Evolutionary conservation across 1,140 invertebrate genomes (phyloP).

Genomic region (Glossosoma conforme): DNA sequence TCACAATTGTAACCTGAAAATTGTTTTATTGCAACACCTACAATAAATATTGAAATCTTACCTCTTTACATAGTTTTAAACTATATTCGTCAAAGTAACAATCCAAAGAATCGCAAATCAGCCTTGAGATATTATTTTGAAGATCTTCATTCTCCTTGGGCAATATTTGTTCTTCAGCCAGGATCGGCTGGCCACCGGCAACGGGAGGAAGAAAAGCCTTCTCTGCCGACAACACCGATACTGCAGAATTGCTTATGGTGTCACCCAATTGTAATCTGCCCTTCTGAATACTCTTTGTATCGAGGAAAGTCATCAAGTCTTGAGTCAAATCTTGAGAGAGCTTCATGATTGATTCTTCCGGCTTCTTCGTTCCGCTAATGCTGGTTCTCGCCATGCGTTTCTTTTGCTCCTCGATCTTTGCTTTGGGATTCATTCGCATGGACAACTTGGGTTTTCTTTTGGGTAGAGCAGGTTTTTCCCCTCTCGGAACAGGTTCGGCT

Average conservation of each 20-base stretch:
- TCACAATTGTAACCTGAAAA: too few species aligned
- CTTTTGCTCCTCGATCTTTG: constrained; percentile 12
- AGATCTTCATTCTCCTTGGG: background rate
- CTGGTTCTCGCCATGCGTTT: constrained; percentile 1
- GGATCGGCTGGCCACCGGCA: too few species aligned
- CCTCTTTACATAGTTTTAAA: constrained; percentile 11
- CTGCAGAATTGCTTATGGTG: too few species aligned
- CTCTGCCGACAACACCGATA: too few species aligned
- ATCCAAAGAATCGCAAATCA: constrained; percentile 8
- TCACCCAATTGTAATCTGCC: too few species aligned
- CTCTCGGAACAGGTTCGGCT: background rate
- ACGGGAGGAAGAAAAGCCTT: too few species aligned
- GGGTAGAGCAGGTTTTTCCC: constrained; percentile 24
- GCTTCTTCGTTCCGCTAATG: background rate
- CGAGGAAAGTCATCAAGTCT: background rate
- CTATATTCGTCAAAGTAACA: constrained; percentile 11
- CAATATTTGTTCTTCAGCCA: too few species aligned
- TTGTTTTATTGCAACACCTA: constrained; percentile 1
- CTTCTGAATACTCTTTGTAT: background rate
- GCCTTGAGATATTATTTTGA: constrained; percentile 1
- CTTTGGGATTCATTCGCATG: constrained; percentile 3
- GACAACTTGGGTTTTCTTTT: constrained; percentile 27
- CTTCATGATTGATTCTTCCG: background rate
- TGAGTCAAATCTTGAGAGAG: background rate
- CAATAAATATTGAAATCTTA: constrained; percentile 12